These are phyloP conservation scores for Cisticola juncidis DNA, from an alignment of 2,113 vertebrate genomes.

Conservation along the genomic window DNA sequence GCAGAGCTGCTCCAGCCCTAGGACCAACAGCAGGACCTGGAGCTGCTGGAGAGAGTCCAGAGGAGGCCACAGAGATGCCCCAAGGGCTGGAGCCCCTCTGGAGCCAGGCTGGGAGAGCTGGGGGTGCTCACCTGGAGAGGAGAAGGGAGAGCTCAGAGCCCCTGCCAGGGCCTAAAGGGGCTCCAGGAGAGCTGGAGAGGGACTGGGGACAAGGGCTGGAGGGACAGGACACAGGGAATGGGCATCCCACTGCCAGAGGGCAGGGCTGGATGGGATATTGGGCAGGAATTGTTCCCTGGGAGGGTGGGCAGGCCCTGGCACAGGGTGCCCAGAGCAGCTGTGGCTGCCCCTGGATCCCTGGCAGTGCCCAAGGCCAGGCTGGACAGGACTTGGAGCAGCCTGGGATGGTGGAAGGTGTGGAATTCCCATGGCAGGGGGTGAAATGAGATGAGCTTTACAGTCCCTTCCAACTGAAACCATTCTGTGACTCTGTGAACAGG, in stretches of 20 bases:
- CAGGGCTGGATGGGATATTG: background rate
- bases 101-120: background rate
- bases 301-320: background rate
- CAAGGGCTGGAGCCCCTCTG: background rate
- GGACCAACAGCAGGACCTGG: rapidly evolving
- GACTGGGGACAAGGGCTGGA: background rate
- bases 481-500: background rate
- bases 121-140: background rate
- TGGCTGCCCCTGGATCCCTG: background rate
- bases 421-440: background rate
- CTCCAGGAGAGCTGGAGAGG: background rate
- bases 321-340: background rate
- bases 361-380: rapidly evolving
- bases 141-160: background rate
- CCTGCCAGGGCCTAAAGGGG: background rate
- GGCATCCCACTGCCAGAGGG: background rate
- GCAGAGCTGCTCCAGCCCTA: background rate
- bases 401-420: rapidly evolving
- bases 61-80: rapidly evolving
- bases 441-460: rapidly evolving
- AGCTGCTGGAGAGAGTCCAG: background rate
- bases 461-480: background rate
- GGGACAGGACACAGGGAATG: background rate
- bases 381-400: rapidly evolving
- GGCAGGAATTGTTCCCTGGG: background rate